Conservation (phyloP, 2,888 invertebrate species). For the Cybosia mesomella region DNA sequence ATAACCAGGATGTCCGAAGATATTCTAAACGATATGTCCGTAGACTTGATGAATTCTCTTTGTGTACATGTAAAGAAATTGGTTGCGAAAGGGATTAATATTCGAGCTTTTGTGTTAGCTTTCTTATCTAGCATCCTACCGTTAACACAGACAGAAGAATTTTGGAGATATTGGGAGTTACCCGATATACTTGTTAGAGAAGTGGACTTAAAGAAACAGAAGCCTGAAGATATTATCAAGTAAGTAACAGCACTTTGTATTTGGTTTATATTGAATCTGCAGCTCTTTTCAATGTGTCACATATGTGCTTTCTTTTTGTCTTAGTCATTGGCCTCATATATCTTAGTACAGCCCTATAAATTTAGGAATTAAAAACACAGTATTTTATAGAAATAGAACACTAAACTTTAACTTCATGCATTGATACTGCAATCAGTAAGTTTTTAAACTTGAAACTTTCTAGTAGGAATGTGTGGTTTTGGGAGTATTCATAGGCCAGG, state of each 20-base stretch:
- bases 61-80: conserved; percentile 84
- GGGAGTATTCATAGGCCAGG: neutral
- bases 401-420: too few relatives aligned
- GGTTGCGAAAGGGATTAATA: conserved; percentile 84
- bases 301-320: too few relatives aligned
- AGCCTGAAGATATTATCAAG: conserved; percentile 87
- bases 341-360: neutral
- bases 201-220: conserved; percentile 86
- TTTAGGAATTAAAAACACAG: too few relatives aligned
- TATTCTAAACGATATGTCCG: conserved; percentile 82
- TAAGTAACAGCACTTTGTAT: conserved; percentile 65
- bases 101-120: conserved; percentile 86
- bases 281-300: too few relatives aligned
- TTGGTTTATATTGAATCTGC: neutral
- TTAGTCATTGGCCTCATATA: neutral
- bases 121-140: conserved; percentile 85
- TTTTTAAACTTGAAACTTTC: too few relatives aligned
- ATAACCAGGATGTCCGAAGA: conserved; percentile 81
- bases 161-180: conserved; percentile 81
- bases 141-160: conserved; percentile 82
- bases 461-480: neutral
- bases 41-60: conserved; percentile 68
- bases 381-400: too few relatives aligned
- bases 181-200: conserved; percentile 87
- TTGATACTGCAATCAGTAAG: too few relatives aligned